Conservation (phyloP, 2,797 vertebrate genomes). For the Spheniscus humboldti region DNA sequence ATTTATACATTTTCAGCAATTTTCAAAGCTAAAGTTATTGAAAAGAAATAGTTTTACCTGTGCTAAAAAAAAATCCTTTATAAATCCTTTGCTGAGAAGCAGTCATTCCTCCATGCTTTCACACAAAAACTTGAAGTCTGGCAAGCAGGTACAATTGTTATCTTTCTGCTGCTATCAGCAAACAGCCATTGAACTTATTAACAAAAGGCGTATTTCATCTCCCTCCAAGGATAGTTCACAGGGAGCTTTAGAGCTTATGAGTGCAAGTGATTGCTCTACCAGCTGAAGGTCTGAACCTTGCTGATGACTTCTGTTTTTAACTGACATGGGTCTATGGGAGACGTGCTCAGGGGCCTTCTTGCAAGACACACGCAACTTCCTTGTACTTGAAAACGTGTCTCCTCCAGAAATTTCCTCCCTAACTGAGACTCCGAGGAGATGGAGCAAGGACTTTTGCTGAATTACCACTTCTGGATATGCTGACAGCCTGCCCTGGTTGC, state of each 20-base stretch:
- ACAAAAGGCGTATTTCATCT: neutral
- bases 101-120: neutral
- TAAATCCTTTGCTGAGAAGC: neutral
- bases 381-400: neutral
- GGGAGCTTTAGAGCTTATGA: neutral
- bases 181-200: neutral
- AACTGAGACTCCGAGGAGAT: neutral
- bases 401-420: neutral
- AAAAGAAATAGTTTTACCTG: neutral
- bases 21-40: neutral
- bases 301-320: neutral
- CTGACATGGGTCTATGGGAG: accelerated
- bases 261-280: neutral
- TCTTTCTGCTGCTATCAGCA: accelerated
- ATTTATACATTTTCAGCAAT: neutral
- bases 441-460: neutral
- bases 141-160: neutral
- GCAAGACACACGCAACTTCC: neutral
- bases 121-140: neutral
- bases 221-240: neutral
- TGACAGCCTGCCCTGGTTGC: neutral
- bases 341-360: neutral
- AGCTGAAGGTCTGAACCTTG: neutral
- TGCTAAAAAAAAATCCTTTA: neutral
- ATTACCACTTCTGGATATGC: neutral